Evolutionary conservation across 2,113 vertebrate species (phyloP).

Genomic region (Chiloscyllium plagiosum): DNA sequence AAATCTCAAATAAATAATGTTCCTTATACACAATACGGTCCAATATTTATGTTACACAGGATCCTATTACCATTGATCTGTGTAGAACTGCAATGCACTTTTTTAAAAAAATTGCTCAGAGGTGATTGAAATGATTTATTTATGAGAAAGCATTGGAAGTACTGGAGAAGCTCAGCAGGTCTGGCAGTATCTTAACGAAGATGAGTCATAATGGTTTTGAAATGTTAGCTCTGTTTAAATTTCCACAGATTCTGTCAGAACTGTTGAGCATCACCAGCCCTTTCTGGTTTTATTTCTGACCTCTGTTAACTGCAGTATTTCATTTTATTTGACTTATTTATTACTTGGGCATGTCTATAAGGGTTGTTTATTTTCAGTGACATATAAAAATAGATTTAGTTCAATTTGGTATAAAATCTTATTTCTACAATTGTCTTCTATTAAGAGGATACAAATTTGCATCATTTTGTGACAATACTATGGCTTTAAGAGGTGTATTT

Average conservation of each 20-base stretch:
- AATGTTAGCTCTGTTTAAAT: too few species aligned
- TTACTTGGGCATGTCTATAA: background rate
- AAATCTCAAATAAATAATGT: background rate
- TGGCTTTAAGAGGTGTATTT: too few species aligned
- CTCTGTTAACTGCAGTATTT: too few species aligned
- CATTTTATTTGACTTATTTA: background rate
- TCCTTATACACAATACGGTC: background rate
- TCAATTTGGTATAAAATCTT: background rate
- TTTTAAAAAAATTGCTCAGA: background rate
- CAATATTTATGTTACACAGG: background rate
- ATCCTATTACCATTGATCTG: background rate
- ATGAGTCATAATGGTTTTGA: too few species aligned
- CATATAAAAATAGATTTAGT: background rate
- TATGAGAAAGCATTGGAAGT: too few species aligned
- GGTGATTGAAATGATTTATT: background rate
- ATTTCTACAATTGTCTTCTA: background rate
- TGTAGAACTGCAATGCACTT: background rate
- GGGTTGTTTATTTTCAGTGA: background rate
- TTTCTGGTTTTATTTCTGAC: too few species aligned
- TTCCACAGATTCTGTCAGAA: too few species aligned
- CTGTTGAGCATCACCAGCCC: too few species aligned
- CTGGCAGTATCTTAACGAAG: too few species aligned
- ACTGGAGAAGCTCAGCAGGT: too few species aligned
- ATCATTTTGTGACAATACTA: background rate
- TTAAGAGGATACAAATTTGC: background rate